phyloP scores from a whole-genome alignment of 2,888 invertebrate species.

The Scaeva pyrastri region DNA sequence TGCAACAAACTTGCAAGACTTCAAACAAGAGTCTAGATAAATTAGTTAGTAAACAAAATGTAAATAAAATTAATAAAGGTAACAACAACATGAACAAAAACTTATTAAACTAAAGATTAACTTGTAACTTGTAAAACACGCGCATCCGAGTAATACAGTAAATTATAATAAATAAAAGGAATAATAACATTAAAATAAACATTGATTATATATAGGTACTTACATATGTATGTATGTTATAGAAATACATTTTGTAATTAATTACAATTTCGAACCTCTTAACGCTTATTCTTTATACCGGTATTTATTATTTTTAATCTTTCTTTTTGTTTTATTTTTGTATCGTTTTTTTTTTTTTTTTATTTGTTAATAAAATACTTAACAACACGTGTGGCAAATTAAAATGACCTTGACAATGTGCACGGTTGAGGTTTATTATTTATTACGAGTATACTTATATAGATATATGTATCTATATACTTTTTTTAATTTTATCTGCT shows the following conservation, averaged over 20 bases:
- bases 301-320: conserved; percentile 18
- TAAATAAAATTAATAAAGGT: background rate
- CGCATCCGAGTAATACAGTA: conserved; percentile 28
- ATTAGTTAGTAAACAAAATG: background rate
- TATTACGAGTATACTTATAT: too few relatives aligned
- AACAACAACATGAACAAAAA: background rate
- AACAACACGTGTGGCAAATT: conserved; percentile 63
- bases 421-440: conserved; percentile 20
- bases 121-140: conserved; percentile 36
- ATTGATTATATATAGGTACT: background rate
- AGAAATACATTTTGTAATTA: conserved; percentile 19
- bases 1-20: conserved; percentile 12
- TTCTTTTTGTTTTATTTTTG: too few relatives aligned
- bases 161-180: background rate
- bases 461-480: background rate
- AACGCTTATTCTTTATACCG: background rate
- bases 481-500: conserved; percentile 12
- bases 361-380: conserved; percentile 34
- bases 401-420: conserved; percentile 63
- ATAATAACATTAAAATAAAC: background rate
- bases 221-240: background rate
- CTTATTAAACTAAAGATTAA: conserved; percentile 21
- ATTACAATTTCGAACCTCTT: conserved; percentile 27
- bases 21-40: background rate
- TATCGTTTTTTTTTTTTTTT: background rate